A percentile compares a stretch with the other conserved stretches of the same genome.
Conservation (phyloP, 2,888 invertebrate species). For the Epirrhoe tristata region DNA sequence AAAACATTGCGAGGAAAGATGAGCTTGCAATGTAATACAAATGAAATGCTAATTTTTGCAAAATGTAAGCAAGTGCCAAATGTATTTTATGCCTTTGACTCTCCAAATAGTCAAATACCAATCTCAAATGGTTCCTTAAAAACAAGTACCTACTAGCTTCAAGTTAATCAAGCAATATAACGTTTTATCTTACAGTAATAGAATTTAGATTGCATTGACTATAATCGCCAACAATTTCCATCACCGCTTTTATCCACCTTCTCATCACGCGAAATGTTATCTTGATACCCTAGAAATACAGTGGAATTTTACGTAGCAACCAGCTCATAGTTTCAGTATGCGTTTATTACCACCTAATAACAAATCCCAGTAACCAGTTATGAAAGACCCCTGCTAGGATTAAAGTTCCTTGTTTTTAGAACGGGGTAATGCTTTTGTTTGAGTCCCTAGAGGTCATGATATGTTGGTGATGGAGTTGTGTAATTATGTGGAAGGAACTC, state of each 20-base stretch:
- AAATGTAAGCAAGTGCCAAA: no score
- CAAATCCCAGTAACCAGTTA: slow-evolving; percentile 28
- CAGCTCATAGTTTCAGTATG: slow-evolving; percentile 25
- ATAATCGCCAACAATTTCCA: slow-evolving; percentile 18
- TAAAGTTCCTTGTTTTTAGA: slow-evolving; percentile 23
- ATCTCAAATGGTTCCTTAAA: neutral
- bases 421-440: slow-evolving; percentile 5
- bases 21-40: no score
- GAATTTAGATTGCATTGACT: slow-evolving; percentile 20
- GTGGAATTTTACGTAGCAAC: slow-evolving; percentile 13
- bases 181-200: slow-evolving; percentile 15
- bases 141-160: neutral
- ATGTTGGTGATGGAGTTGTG: slow-evolving; percentile 16
- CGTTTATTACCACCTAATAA: slow-evolving; percentile 39
- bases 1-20: no score
- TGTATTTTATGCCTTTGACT: no score
- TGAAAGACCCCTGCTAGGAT: slow-evolving; percentile 23
- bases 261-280: slow-evolving; percentile 1
- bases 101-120: neutral
- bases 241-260: slow-evolving; percentile 23
- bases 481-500: slow-evolving; percentile 28
- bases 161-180: slow-evolving; percentile 11
- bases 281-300: neutral
- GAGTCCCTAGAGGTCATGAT: slow-evolving; percentile 8
- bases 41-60: no score